Evolutionary conservation across 2,113 vertebrate genomes (phyloP).

Genomic region (Mirounga angustirostris): DNA sequence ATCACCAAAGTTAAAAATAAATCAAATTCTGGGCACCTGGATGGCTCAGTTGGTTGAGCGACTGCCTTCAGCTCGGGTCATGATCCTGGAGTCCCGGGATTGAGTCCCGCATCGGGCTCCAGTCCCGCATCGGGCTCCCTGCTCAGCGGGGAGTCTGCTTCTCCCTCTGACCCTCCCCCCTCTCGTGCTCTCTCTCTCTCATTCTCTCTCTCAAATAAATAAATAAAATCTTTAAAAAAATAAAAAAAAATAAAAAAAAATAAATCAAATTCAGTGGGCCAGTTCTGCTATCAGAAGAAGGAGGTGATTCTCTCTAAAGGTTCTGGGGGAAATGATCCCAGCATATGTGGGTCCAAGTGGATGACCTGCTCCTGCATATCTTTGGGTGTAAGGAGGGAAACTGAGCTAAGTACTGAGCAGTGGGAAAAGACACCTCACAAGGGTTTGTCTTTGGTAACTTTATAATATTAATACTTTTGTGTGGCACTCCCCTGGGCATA

Average conservation of each 20-base stretch:
- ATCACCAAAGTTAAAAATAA: not conserved
- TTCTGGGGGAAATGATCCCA: not conserved
- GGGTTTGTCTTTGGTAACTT: not conserved
- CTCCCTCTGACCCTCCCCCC: too few relatives aligned
- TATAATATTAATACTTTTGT: not conserved
- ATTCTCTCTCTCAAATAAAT: too few relatives aligned
- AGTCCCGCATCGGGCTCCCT: too few relatives aligned
- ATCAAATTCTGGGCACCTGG: not conserved
- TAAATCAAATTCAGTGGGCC: not conserved
- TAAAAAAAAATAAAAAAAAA: not conserved
- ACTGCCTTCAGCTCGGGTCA: too few relatives aligned
- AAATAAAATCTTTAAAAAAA: too few relatives aligned
- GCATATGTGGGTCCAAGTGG: not conserved
- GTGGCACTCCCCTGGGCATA: not conserved
- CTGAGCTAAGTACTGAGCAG: not conserved
- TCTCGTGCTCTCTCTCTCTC: too few relatives aligned
- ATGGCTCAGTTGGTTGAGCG: too few relatives aligned
- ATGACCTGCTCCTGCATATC: not conserved
- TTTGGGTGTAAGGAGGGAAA: not conserved
- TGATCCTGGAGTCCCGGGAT: too few relatives aligned
- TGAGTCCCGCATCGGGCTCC: too few relatives aligned
- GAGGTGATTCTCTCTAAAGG: not conserved
- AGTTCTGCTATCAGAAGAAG: not conserved
- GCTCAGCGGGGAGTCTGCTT: too few relatives aligned
- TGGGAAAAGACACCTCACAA: not conserved